phyloP scores from a whole-genome alignment of 2,888 invertebrate species.

The Paralinhomoeus sp. region DNA sequence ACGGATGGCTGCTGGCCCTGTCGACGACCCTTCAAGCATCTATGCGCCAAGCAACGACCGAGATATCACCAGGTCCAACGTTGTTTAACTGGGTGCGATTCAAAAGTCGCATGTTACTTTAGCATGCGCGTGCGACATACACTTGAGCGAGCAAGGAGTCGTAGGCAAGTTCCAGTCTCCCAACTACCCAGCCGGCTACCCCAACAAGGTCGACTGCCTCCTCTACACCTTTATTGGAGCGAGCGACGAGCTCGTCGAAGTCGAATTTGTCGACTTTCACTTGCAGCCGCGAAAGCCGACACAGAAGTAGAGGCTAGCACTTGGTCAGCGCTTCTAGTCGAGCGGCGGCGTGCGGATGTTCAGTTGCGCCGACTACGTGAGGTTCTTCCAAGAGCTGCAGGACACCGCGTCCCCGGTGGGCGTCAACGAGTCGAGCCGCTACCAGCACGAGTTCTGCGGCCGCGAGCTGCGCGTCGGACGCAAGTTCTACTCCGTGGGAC shows the following conservation, averaged over 20 bases:
- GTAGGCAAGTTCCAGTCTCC: conserved; percentile 55
- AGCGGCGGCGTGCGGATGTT: background rate
- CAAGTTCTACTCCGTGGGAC: conserved; percentile 49
- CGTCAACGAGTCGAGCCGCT: conserved; percentile 51
- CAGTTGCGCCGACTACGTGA: conserved; percentile 40
- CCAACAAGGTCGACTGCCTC: conserved; percentile 49
- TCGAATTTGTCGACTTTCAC: conserved; percentile 55
- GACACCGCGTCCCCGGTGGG: too few species aligned
- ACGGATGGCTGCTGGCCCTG: background rate
- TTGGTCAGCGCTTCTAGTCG: background rate
- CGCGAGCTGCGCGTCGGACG: conserved; percentile 3
- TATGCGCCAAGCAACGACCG: background rate
- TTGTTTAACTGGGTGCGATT: too few species aligned
- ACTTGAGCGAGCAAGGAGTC: conserved; percentile 50
- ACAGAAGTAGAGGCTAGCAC: background rate
- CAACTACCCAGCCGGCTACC: conserved; percentile 53
- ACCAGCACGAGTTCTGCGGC: conserved; percentile 50
- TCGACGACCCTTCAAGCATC: background rate
- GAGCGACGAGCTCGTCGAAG: conserved; percentile 53
- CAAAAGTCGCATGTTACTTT: too few species aligned
- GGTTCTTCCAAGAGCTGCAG: conserved; percentile 50
- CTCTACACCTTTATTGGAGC: conserved; percentile 59
- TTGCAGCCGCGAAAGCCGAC: conserved; percentile 29
- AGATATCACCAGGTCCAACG: background rate
- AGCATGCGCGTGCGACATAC: too few species aligned